phyloP scores from a whole-genome alignment of 2,797 vertebrate species.

The Brotula barbata region DNA sequence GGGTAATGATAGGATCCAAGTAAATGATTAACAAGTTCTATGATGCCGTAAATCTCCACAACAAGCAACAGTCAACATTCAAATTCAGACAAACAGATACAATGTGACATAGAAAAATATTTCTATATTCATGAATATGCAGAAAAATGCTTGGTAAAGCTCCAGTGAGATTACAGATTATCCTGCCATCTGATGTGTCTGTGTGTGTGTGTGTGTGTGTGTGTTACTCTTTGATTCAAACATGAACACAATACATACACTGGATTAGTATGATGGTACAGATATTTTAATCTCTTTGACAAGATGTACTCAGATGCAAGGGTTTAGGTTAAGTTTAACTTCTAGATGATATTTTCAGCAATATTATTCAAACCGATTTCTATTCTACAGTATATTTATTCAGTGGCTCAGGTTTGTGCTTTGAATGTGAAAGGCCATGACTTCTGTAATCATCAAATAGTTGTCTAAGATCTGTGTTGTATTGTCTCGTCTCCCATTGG shows the following conservation, averaged over 20 bases:
- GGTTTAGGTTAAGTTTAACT: slow-evolving; percentile 9
- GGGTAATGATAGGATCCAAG: slow-evolving; percentile 1
- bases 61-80: slow-evolving; percentile 4
- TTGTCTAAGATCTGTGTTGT: neutral
- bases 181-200: neutral
- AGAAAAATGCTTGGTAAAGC: neutral
- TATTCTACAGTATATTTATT: neutral
- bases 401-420: neutral
- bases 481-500: neutral
- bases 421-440: neutral
- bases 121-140: neutral
- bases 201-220: no score
- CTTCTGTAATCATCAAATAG: no score
- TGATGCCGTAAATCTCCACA: slow-evolving; percentile 16
- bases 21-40: neutral
- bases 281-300: slow-evolving; percentile 24
- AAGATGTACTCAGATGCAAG: slow-evolving; percentile 1
- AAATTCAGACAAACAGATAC: neutral
- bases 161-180: neutral
- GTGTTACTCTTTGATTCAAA: neutral
- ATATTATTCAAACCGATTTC: neutral
- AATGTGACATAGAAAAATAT: neutral
- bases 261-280: slow-evolving; percentile 19
- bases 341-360: neutral
- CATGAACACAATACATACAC: neutral